Conservation (phyloP, 2,113 vertebrate species). For the Ameiurus melas region DNA sequence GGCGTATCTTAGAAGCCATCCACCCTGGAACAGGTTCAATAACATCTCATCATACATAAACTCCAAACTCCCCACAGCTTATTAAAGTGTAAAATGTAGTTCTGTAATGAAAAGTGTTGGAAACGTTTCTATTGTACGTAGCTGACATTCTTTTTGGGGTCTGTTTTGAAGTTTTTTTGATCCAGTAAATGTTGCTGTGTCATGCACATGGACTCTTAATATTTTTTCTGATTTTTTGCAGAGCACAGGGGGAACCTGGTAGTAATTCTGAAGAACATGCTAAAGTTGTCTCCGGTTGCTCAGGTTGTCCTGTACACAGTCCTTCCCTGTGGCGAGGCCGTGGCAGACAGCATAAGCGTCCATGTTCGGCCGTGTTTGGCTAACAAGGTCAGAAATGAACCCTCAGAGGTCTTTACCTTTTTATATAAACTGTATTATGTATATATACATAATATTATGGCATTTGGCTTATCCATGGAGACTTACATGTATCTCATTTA, state of each 20-base stretch:
- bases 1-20: conserved; percentile 22
- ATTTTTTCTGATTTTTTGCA: conserved; percentile 30
- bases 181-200: too few relatives aligned
- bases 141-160: not conserved
- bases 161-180: not conserved
- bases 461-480: too few relatives aligned
- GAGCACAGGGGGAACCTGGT: conserved; percentile 71
- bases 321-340: conserved; percentile 70
- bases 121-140: not conserved
- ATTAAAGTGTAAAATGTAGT: not conserved
- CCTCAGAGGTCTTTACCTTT: conserved; percentile 17
- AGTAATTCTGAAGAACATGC: conserved; percentile 61
- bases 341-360: conserved; percentile 80
- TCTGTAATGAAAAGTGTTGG: not conserved
- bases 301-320: conserved; percentile 80
- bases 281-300: conserved; percentile 73
- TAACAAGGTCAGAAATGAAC: conserved; percentile 75
- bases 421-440: too few relatives aligned
- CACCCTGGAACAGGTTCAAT: conserved; percentile 53
- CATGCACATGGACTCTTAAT: not conserved
- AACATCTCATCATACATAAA: not conserved
- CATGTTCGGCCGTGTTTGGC: conserved; percentile 74
- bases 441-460: too few relatives aligned
- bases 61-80: not conserved
- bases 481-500: too few relatives aligned